These are phyloP conservation scores for Drosophila kanapiae DNA, from an alignment of 1,140 invertebrate genomes.

Conservation along the genomic window DNA sequence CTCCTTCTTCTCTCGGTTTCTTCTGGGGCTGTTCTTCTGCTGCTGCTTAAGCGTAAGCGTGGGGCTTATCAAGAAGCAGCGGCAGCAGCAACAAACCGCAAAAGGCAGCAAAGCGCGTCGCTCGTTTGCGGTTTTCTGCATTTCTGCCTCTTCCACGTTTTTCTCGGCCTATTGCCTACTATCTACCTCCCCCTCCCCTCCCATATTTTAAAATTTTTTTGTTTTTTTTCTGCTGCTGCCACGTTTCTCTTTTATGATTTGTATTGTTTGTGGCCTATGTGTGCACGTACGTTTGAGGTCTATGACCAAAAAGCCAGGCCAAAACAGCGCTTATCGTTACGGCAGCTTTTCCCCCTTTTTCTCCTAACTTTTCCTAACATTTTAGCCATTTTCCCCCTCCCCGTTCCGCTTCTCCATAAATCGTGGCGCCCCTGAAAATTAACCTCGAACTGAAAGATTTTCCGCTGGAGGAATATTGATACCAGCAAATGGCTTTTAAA, in stretches of 20 bases:
- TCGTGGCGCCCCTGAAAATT: conserved; percentile 17
- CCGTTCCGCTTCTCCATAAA: not conserved
- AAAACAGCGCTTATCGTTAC: conserved; percentile 63
- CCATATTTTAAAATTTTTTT: not conserved
- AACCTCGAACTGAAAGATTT: not conserved
- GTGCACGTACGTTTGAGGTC: conserved; percentile 46
- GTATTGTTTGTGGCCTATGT: conserved; percentile 26
- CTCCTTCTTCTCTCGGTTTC: not conserved
- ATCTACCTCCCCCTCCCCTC: not conserved
- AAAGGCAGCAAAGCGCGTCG: conserved; percentile 73
- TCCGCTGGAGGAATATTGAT: too few species aligned
- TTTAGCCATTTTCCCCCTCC: not conserved
- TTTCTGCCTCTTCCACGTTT: conserved; percentile 54
- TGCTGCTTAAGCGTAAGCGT: conserved; percentile 12
- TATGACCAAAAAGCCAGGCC: conserved; percentile 64
- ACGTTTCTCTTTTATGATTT: conserved; percentile 49
- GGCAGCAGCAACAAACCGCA: conserved; percentile 52
- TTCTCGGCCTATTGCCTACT: conserved; percentile 8
- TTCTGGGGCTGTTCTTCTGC: conserved; percentile 1
- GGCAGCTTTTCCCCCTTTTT: not conserved
- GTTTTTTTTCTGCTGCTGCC: conserved; percentile 2
- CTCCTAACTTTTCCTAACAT: not conserved
- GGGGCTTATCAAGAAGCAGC: conserved; percentile 40
- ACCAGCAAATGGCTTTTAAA: not conserved
- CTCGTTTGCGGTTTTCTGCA: conserved; percentile 72